Conservation (phyloP, 2,113 vertebrate genomes). For the Phyllostomus discolor region DNA sequence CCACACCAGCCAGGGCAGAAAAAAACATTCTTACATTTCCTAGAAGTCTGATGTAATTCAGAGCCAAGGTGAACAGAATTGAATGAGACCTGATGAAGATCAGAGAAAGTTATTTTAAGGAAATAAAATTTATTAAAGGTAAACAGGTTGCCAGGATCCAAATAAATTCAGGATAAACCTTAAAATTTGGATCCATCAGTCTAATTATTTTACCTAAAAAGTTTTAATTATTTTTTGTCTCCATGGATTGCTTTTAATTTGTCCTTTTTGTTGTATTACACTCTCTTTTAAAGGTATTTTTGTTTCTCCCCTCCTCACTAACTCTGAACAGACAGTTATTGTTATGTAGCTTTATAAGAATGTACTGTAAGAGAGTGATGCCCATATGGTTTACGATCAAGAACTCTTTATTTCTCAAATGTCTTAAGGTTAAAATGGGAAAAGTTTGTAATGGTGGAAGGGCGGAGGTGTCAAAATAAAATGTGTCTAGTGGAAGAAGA, state of each 20-base stretch:
- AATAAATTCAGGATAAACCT: background rate
- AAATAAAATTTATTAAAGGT: conserved; percentile 18
- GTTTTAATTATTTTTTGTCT: background rate
- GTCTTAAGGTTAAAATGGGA: conserved; percentile 32
- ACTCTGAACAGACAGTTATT: background rate
- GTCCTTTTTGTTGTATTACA: background rate
- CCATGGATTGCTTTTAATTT: background rate
- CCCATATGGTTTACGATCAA: background rate
- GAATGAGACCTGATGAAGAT: background rate
- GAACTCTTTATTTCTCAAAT: background rate
- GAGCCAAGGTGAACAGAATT: background rate
- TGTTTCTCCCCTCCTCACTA: background rate
- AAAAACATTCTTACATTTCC: background rate
- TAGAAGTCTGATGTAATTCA: background rate
- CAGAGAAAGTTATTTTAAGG: background rate
- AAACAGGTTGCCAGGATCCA: background rate
- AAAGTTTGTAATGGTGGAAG: background rate
- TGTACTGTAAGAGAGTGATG: background rate
- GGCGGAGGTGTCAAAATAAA: conserved; percentile 27
- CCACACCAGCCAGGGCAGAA: too few species aligned
- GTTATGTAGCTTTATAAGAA: background rate
- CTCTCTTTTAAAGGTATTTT: background rate
- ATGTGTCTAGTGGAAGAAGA: background rate
- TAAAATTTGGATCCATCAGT: background rate
- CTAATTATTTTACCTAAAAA: background rate